These are phyloP conservation scores for Poecilia latipinna DNA, from an alignment of 2,113 vertebrate genomes.

Conservation along the genomic window DNA sequence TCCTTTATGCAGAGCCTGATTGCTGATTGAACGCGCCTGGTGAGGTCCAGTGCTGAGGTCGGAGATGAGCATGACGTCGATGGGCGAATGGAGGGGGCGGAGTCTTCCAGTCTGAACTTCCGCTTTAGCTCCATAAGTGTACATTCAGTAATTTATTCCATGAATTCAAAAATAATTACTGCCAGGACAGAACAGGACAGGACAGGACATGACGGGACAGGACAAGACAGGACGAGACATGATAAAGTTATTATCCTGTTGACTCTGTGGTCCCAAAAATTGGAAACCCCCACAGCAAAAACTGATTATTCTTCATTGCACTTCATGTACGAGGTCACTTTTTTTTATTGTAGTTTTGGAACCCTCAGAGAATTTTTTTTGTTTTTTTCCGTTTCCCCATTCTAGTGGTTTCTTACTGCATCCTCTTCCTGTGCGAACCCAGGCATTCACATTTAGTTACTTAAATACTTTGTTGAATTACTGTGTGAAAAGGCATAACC, in stretches of 20 bases:
- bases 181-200: too few relatives aligned
- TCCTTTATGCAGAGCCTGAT: too few relatives aligned
- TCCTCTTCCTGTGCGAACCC: background rate
- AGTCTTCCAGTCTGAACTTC: too few relatives aligned
- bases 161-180: too few relatives aligned
- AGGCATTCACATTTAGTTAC: background rate
- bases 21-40: too few relatives aligned
- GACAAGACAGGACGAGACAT: conserved; percentile 6
- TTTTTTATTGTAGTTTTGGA: background rate
- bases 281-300: conserved; percentile 36
- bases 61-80: too few relatives aligned
- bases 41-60: too few relatives aligned
- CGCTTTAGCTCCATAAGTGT: too few relatives aligned
- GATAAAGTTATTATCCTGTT: conserved; percentile 19
- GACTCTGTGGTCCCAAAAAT: conserved; percentile 12
- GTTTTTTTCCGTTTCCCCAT: background rate
- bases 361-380: background rate
- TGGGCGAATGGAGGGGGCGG: too few relatives aligned
- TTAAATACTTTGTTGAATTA: background rate
- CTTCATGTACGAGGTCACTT: conserved; percentile 3
- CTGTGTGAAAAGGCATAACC: background rate
- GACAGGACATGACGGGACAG: background rate
- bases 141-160: too few relatives aligned
- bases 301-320: conserved; percentile 26
- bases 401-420: background rate